Base-by-base conservation (phyloP, 2,888 invertebrate genomes). In the Netelia inedita region DNA sequence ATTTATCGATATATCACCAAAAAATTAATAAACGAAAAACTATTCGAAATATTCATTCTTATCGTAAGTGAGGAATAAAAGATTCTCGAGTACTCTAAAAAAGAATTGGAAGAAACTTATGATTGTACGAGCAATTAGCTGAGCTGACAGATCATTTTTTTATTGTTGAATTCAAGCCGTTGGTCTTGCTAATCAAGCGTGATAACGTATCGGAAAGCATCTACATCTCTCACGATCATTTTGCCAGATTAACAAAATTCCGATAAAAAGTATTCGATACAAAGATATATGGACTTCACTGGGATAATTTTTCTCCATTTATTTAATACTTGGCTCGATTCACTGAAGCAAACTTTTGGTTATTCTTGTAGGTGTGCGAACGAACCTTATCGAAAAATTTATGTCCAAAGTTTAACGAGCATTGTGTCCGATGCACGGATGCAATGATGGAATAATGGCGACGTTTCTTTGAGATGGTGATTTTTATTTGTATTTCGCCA, bases 401-500 rank as follows among this genome's bases (percentile, higher is more conserved):
- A 72, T 63, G 81, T 85, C 53, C 74, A 85, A 85, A 78, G 84
- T 74, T 68, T 69, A 23, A 63, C 46, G 43, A 16, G 16, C 21
- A 8, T 16, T 19, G 65, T 23, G 23, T 23, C 23, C 10, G 8
- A 61, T 50, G 2, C 14, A 50, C 46, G 19, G 46, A 57, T 23
- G 10, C 19, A 61, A 68, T 19, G 6, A 9, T 35, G 41, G 11
- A 72, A 55, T 55, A 50, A 41, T 59, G 43, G 3, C 14, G 11
- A 55, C 28, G 63, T 65, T 72, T 72, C 41, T 23, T 23, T 6
- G 61, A 14, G n/a, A 61, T 21, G 10, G 14, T 14, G 43, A 66
- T 72, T 21, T 55, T 46, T 57, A 53, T 21, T 65, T 73, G 23
- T 78, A 50, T 5, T 57, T 14, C 14, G 10, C n/a, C 16, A n/a